These are phyloP conservation scores for Cerceris ruficornis DNA, from an alignment of 2,888 invertebrate species.

Conservation along the genomic window DNA sequence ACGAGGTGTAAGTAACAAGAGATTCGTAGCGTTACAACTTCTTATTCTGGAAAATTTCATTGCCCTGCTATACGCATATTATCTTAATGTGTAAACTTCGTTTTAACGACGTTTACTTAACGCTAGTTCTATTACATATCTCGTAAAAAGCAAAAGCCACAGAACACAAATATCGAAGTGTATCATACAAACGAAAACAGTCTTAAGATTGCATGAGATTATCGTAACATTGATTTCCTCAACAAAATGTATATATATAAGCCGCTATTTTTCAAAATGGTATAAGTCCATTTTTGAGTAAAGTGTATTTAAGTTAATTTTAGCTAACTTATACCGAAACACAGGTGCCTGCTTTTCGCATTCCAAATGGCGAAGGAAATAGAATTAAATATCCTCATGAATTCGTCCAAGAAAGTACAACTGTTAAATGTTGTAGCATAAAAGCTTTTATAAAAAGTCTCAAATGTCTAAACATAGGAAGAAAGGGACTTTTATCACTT, in stretches of 20 bases:
- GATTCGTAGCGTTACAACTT: slow-evolving; percentile 21
- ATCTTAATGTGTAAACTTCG: slow-evolving; percentile 8
- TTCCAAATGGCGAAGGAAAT: no score
- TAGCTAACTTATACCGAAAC: no score
- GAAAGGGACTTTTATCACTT: no score
- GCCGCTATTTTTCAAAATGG: no score
- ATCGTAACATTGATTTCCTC: neutral
- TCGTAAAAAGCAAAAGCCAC: slow-evolving; percentile 23
- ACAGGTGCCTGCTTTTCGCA: no score
- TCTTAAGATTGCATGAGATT: slow-evolving; percentile 13
- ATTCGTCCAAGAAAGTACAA: no score
- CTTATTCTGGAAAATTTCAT: slow-evolving; percentile 27
- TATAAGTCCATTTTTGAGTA: no score
- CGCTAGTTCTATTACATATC: neutral
- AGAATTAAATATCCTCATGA: no score
- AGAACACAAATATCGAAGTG: slow-evolving; percentile 33
- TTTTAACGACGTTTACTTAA: slow-evolving; percentile 20
- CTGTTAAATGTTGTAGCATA: no score
- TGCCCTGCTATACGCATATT: slow-evolving; percentile 11
- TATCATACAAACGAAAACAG: slow-evolving; percentile 19
- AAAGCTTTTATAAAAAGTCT: no score
- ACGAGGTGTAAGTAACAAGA: slow-evolving; percentile 26
- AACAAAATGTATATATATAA: neutral
- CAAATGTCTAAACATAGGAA: no score
- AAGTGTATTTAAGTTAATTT: no score